phyloP scores from a whole-genome alignment of 2,888 invertebrate genomes.

The Odontothrips loti region DNA sequence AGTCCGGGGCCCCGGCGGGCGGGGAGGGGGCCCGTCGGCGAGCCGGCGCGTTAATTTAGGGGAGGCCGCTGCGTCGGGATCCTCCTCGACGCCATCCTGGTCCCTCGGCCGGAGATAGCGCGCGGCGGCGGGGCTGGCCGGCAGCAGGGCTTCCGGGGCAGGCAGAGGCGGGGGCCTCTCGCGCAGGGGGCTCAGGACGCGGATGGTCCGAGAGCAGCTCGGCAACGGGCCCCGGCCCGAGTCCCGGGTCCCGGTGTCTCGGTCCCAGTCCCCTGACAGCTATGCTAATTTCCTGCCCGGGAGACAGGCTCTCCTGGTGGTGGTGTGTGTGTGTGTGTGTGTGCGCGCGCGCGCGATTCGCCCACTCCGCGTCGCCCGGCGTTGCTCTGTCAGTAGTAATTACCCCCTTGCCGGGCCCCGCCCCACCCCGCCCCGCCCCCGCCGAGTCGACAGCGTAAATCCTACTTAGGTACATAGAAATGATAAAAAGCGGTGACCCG shows the following conservation, averaged over 20 bases:
- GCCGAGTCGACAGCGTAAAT: conserved; percentile 17
- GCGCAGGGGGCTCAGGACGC: too few relatives aligned
- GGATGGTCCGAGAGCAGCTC: too few relatives aligned
- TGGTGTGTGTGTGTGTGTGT: too few relatives aligned
- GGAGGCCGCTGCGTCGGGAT: neutral
- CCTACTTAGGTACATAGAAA: conserved; percentile 20
- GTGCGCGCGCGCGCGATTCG: neutral
- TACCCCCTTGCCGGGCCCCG: conserved; percentile 4
- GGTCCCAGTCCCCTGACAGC: conserved; percentile 4
- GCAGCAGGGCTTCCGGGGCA: neutral
- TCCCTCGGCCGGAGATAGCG: neutral
- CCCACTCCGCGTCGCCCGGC: neutral
- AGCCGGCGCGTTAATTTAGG: too few relatives aligned
- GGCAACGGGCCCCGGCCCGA: neutral
- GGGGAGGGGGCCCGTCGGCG: too few relatives aligned
- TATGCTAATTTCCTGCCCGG: conserved; percentile 24
- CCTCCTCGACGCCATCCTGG: neutral
- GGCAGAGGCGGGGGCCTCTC: too few relatives aligned
- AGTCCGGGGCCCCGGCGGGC: too few relatives aligned
- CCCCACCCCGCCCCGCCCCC: neutral
- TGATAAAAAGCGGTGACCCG: neutral
- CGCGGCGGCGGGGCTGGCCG: too few relatives aligned
- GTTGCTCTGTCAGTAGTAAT: conserved; percentile 5
- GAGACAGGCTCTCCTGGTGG: too few relatives aligned
- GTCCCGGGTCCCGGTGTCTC: neutral